Evolutionary conservation across 2,888 invertebrate species (phyloP).

Genomic region (Strigamia maritima): DNA sequence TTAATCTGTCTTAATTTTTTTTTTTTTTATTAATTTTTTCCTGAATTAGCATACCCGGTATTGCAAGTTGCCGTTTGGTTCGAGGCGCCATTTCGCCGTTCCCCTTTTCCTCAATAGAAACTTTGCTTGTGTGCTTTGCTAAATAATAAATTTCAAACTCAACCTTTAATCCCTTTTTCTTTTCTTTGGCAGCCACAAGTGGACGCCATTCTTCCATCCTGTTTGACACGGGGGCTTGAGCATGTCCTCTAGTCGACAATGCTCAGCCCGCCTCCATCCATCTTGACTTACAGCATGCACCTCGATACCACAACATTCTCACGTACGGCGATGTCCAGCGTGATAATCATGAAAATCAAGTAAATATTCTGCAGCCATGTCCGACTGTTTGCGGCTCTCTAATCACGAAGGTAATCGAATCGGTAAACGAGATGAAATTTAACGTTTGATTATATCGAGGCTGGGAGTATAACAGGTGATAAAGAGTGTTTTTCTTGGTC

Average conservation of each 20-base stretch:
- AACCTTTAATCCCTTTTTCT: not conserved
- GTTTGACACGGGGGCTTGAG: constrained; percentile 23
- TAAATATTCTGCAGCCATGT: not conserved
- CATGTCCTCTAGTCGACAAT: constrained; percentile 17
- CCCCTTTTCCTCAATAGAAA: not conserved
- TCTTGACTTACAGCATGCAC: not conserved
- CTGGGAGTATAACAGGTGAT: not conserved
- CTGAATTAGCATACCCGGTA: not conserved
- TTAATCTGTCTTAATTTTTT: constrained; percentile 8
- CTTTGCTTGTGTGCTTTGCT: not conserved
- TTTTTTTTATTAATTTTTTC: not conserved
- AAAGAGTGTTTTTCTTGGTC: constrained; percentile 15
- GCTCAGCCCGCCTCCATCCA: constrained; percentile 13
- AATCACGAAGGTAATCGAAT: not conserved
- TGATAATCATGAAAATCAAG: not conserved
- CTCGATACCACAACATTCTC: not conserved
- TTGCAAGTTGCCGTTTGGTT: not conserved
- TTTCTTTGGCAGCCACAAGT: constrained; percentile 23
- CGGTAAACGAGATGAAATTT: not conserved
- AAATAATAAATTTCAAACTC: not conserved
- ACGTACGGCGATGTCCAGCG: not conserved
- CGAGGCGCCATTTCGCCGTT: not conserved
- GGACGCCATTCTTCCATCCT: constrained; percentile 18
- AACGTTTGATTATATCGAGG: not conserved
- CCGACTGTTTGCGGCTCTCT: not conserved